These are phyloP conservation scores for Dyspetes luteomarginatus DNA, from an alignment of 2,888 invertebrate species.

Conservation along the genomic window DNA sequence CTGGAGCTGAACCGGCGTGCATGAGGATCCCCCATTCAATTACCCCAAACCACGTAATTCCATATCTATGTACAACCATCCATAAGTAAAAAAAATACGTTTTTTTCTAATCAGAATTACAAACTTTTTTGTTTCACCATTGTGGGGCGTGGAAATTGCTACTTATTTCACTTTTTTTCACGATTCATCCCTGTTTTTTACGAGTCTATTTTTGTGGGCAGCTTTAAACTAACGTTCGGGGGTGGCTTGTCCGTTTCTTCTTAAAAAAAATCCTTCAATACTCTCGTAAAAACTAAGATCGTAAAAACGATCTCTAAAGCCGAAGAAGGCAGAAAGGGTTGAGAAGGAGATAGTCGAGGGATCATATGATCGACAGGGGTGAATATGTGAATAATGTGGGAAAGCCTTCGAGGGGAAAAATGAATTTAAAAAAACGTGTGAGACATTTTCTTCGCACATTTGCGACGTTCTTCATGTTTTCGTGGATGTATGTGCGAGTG, in stretches of 20 bases:
- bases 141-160: too few species aligned
- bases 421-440: background rate
- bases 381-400: background rate
- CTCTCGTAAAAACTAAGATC: background rate
- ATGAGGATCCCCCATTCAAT: slow-evolving; percentile 8
- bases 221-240: too few species aligned
- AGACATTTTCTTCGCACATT: background rate
- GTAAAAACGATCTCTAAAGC: background rate
- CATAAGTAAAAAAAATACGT: background rate
- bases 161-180: too few species aligned
- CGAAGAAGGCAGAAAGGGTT: slow-evolving; percentile 1
- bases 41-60: background rate
- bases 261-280: too few species aligned
- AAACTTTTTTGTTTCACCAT: background rate
- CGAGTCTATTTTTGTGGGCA: too few species aligned
- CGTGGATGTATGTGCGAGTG: background rate
- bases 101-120: background rate
- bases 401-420: background rate
- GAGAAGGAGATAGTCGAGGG: slow-evolving; percentile 4
- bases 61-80: background rate
- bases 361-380: background rate
- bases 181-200: too few species aligned
- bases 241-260: too few species aligned
- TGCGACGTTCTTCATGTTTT: background rate
- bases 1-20: background rate